A percentile compares a stretch with the other conserved stretches of the same genome.
Conservation (phyloP, 2,113 vertebrate species). For the Coturnix japonica region DNA sequence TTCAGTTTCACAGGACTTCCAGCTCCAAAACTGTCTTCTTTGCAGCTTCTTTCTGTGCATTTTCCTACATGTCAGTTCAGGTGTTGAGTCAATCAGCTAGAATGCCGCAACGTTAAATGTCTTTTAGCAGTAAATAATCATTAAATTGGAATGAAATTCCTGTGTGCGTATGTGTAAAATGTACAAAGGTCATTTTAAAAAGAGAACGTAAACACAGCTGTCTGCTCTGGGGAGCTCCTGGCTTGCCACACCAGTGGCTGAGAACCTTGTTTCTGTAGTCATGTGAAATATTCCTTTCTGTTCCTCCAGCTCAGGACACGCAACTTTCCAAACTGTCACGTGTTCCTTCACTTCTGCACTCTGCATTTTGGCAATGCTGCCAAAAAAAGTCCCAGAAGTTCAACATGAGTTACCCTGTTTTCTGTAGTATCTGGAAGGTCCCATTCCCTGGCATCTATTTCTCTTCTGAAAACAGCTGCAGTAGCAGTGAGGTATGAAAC, state of each 20-base stretch:
- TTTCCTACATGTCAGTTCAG: background rate
- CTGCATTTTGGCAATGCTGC: fast-evolving
- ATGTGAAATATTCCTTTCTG: background rate
- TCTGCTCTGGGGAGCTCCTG: background rate
- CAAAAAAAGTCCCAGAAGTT: fast-evolving
- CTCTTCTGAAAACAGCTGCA: background rate
- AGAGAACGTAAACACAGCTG: background rate
- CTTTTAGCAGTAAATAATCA: background rate
- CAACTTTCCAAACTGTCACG: fast-evolving
- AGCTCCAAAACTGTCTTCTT: background rate
- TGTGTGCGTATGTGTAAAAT: fast-evolving
- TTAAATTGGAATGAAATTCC: background rate
- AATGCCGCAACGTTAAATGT: background rate
- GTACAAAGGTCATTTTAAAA: background rate
- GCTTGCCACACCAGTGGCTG: background rate
- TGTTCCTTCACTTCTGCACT: background rate
- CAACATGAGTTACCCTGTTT: fast-evolving
- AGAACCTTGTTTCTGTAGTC: background rate
- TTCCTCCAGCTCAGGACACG: fast-evolving
- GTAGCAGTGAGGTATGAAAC: background rate
- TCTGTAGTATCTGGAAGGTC: background rate
- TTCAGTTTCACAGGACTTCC: background rate
- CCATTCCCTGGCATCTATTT: background rate
- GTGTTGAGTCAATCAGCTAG: background rate
- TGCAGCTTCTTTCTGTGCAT: background rate